Percentiles rank a stretch among this genome's conserved stretches.
phyloP scores from a whole-genome alignment of 2,797 vertebrate species.

The Aselliscus stoliczkanus region DNA sequence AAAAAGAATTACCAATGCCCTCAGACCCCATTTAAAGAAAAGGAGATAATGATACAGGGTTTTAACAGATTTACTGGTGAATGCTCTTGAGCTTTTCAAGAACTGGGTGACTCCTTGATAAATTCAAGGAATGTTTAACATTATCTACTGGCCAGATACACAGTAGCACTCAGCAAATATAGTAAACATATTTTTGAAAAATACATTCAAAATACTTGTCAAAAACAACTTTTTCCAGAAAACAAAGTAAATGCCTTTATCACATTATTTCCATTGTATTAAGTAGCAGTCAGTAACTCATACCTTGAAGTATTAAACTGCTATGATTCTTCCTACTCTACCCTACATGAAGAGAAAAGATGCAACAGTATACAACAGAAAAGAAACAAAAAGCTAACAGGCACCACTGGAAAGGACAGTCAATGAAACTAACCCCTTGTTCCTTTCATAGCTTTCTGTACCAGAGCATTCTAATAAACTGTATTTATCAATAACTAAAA shows the following conservation, averaged over 20 bases:
- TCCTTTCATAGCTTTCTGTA: neutral
- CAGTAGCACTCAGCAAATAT: neutral
- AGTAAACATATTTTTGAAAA: neutral
- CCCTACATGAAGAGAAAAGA: neutral
- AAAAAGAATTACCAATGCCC: neutral
- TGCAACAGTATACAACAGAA: neutral
- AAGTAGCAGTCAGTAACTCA: neutral
- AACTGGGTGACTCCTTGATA: neutral
- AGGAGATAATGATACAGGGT: neutral
- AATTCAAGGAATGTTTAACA: neutral
- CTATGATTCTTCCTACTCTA: neutral
- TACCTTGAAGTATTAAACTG: neutral
- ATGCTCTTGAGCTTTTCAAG: neutral
- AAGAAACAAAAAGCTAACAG: neutral
- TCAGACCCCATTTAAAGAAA: neutral
- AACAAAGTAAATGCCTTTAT: neutral
- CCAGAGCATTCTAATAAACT: neutral
- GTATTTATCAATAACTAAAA: neutral
- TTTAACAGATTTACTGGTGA: neutral
- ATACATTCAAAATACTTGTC: neutral
- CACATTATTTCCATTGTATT: neutral
- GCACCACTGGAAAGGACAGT: neutral
- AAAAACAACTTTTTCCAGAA: constrained; percentile 25
- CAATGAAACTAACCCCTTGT: neutral
- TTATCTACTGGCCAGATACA: neutral